phyloP scores from a whole-genome alignment of 2,113 vertebrate species.

The Gallinago media region DNA sequence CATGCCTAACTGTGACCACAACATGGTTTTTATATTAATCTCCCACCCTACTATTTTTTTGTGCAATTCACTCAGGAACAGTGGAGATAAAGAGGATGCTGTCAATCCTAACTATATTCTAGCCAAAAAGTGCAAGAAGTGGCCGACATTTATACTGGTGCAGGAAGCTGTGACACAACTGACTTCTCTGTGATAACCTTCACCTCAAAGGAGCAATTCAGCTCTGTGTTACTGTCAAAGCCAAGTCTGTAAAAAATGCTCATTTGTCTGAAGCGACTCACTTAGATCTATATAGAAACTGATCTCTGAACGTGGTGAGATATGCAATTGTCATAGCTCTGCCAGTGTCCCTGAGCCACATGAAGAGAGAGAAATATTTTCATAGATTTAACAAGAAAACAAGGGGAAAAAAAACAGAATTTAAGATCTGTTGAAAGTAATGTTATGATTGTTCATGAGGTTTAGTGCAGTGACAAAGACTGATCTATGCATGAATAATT shows the following conservation, averaged over 20 bases:
- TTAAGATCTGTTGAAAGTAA: background rate
- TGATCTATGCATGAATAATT: background rate
- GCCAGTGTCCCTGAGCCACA: background rate
- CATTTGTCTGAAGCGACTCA: background rate
- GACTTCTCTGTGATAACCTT: background rate
- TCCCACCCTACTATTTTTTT: background rate
- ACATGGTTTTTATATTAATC: rapidly evolving
- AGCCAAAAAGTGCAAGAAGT: background rate
- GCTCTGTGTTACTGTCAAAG: background rate
- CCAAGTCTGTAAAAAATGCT: background rate
- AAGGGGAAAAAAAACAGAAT: background rate
- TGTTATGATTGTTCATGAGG: background rate
- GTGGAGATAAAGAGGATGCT: background rate
- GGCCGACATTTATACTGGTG: background rate
- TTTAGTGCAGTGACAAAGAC: background rate
- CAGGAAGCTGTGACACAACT: background rate
- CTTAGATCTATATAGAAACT: background rate
- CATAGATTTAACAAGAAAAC: background rate
- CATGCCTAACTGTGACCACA: background rate
- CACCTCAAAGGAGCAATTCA: background rate
- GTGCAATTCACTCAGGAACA: background rate
- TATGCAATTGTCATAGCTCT: background rate
- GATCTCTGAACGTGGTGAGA: background rate
- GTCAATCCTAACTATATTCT: background rate
- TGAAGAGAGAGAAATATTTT: background rate